phyloP scores from a whole-genome alignment of 2,113 vertebrate species.

The Centropus bengalensis region DNA sequence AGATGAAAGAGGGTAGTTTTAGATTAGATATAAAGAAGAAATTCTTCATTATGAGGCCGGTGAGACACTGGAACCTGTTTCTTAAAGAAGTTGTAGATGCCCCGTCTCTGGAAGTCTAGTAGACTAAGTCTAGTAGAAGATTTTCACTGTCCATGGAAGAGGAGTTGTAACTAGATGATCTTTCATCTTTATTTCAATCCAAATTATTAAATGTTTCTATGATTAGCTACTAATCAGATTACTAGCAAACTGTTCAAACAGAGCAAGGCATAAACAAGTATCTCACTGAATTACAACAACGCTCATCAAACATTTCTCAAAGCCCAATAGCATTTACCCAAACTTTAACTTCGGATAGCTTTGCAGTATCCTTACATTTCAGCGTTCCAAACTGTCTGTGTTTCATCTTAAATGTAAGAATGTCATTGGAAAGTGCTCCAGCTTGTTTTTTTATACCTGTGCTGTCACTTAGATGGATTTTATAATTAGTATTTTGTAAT shows the following conservation, averaged over 20 bases:
- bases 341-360: not conserved
- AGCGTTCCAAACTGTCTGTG: not conserved
- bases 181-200: no score
- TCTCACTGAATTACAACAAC: not conserved
- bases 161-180: no score
- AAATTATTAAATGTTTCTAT: no score
- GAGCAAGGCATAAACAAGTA: not conserved
- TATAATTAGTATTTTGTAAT: not conserved
- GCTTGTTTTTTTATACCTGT: not conserved
- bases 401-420: not conserved
- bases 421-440: not conserved
- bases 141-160: no score
- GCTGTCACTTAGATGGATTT: conserved; percentile 22
- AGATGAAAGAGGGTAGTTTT: no score
- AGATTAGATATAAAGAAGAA: no score
- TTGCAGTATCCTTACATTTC: not conserved
- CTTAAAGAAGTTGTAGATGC: no score
- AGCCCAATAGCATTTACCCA: not conserved
- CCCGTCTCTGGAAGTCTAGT: no score
- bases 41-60: no score
- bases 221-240: not conserved
- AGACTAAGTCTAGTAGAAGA: no score
- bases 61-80: no score
- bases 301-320: not conserved
- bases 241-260: not conserved